Percentiles rank a stretch among this genome's conserved stretches.
These are phyloP conservation scores for Sander lucioperca DNA, from an alignment of 2,113 vertebrate genomes.

Conservation along the genomic window DNA sequence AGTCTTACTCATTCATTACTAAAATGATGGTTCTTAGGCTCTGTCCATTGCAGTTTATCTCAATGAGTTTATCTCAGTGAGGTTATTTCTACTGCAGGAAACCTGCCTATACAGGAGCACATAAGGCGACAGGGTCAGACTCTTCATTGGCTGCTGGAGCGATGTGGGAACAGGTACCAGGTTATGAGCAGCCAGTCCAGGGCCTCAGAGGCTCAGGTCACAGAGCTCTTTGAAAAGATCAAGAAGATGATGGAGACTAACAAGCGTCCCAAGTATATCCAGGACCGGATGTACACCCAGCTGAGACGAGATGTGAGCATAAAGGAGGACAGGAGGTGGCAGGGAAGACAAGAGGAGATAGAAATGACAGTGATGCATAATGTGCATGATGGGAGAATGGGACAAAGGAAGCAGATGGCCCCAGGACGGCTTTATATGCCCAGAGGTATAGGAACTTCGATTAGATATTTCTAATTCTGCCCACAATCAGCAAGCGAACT, in stretches of 20 bases:
- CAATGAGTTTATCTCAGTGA: background rate
- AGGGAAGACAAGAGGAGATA: background rate
- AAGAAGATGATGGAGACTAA: conserved; percentile 19
- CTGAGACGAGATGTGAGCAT: background rate
- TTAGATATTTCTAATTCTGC: background rate
- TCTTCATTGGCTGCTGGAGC: conserved; percentile 57
- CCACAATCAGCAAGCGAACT: background rate
- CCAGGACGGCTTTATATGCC: background rate
- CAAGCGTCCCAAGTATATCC: background rate
- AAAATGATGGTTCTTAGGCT: background rate
- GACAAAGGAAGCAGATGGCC: background rate
- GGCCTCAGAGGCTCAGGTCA: background rate
- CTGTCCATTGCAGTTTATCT: background rate
- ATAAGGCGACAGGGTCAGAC: conserved; percentile 11
- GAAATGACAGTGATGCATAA: conserved; percentile 7
- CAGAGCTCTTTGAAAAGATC: conserved; percentile 42
- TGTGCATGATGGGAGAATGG: background rate
- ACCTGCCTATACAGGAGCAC: conserved; percentile 41
- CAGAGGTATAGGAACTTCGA: conserved; percentile 16
- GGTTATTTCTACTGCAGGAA: conserved; percentile 8
- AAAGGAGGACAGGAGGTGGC: background rate
- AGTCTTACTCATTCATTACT: background rate
- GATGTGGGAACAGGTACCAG: conserved; percentile 62
- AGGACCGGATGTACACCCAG: background rate
- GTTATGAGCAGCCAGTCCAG: conserved; percentile 7